Percentiles rank a stretch among this genome's conserved stretches.
Conservation (phyloP, 2,797 vertebrate genomes). For the Falco novaeseelandiae region DNA sequence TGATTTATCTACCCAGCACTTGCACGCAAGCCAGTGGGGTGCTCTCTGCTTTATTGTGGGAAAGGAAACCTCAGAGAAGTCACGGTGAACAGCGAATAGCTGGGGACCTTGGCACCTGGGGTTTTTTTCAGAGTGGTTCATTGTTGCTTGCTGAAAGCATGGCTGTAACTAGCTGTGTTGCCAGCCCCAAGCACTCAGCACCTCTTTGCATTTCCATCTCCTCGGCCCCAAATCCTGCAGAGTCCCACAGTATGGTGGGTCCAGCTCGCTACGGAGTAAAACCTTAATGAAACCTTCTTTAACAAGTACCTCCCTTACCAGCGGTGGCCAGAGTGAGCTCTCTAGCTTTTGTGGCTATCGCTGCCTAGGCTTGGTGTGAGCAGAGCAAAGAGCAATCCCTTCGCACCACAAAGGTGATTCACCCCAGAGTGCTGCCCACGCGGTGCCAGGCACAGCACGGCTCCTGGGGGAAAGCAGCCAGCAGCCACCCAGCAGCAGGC, state of each 20-base stretch:
- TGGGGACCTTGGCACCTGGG: neutral
- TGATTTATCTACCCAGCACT: neutral
- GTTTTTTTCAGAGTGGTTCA: neutral
- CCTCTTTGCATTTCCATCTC: neutral
- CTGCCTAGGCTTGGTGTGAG: neutral
- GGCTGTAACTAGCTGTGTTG: neutral
- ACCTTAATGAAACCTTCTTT: neutral
- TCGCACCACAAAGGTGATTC: neutral
- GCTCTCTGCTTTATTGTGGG: conserved; percentile 23
- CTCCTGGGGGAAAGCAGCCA: rapidly evolving
- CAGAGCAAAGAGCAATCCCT: neutral
- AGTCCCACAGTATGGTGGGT: neutral
- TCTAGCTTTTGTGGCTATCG: neutral
- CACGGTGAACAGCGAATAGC: neutral
- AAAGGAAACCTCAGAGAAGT: conserved; percentile 22
- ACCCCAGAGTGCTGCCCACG: neutral
- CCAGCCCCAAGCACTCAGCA: neutral
- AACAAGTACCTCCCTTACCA: neutral
- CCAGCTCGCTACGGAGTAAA: neutral
- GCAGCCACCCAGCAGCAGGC: neutral
- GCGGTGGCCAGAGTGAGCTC: rapidly evolving
- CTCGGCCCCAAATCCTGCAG: neutral
- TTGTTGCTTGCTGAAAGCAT: neutral
- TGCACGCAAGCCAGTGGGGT: neutral
- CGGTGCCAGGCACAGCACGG: rapidly evolving